Conservation (phyloP, 2,888 invertebrate species). For the Nyleta sp. region DNA sequence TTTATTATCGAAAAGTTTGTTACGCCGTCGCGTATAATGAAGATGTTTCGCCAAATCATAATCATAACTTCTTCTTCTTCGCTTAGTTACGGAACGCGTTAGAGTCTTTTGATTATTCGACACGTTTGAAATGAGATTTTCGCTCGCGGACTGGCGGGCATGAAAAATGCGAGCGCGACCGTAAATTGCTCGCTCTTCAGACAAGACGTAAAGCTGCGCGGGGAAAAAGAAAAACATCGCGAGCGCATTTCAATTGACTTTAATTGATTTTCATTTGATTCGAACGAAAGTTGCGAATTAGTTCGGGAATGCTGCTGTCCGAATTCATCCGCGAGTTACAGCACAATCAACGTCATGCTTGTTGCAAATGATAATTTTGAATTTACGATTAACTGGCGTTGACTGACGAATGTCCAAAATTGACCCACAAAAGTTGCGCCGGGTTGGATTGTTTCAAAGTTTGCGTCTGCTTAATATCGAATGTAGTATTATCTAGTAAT, state of each 20-base stretch:
- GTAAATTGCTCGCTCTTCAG: constrained; percentile 20
- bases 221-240: constrained; percentile 20
- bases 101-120: constrained; percentile 32
- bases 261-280: constrained; percentile 45
- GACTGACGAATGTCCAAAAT: too few species aligned
- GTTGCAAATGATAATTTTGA: too few species aligned
- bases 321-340: too few species aligned
- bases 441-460: too few species aligned
- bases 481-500: constrained; percentile 32
- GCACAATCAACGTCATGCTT: too few species aligned
- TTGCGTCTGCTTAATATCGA: too few species aligned
- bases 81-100: constrained; percentile 9
- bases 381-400: too few species aligned
- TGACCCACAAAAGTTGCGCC: too few species aligned
- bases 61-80: constrained; percentile 24
- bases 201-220: constrained; percentile 28
- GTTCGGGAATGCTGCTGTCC: too few species aligned
- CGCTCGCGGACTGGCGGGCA: neutral
- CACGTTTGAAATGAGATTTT: constrained; percentile 29
- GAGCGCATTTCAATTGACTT: constrained; percentile 26
- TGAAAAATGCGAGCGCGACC: constrained; percentile 29
- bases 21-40: constrained; percentile 17
- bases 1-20: constrained; percentile 36
- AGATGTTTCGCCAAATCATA: constrained; percentile 29
- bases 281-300: constrained; percentile 19